These are phyloP conservation scores for Uropetala carovei DNA, from an alignment of 2,888 invertebrate genomes.

Conservation along the genomic window DNA sequence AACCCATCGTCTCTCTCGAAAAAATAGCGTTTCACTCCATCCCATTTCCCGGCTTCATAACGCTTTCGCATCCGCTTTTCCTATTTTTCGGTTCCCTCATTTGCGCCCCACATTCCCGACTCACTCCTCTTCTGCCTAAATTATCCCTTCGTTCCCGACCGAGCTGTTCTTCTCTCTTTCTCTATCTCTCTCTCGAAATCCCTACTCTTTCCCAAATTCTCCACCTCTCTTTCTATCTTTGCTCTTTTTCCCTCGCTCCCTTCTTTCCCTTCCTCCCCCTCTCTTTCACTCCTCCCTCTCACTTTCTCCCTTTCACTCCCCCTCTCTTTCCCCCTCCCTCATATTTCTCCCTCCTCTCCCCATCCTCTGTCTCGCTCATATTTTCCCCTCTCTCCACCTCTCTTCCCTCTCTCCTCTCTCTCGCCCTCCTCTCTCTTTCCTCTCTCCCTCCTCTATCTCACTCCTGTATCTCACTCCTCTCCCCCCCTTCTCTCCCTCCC, in stretches of 20 bases:
- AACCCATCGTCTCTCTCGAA: slow-evolving; percentile 3
- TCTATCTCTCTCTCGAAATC: slow-evolving; percentile 1
- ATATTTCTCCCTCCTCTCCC: background rate
- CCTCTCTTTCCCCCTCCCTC: slow-evolving; percentile 29
- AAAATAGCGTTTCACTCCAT: slow-evolving; percentile 11
- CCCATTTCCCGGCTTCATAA: slow-evolving; percentile 6
- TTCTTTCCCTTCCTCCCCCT: slow-evolving; percentile 7
- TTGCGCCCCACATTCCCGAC: background rate
- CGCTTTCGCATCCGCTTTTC: background rate
- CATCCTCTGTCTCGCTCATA: background rate
- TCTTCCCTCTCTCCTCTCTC: background rate
- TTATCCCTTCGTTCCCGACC: too few species aligned
- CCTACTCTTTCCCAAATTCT: too few species aligned
- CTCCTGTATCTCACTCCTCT: background rate
- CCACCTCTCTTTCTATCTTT: background rate
- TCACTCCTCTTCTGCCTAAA: too few species aligned
- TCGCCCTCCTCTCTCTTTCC: background rate
- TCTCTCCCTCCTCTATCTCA: background rate
- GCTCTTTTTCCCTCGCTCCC: too few species aligned
- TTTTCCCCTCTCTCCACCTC: background rate
- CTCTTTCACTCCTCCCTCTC: background rate
- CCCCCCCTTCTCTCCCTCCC: background rate
- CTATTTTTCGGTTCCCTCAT: background rate
- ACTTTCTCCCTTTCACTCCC: slow-evolving; percentile 11
- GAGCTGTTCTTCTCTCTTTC: background rate